A percentile compares a stretch with the other conserved stretches of the same genome.
These are phyloP conservation scores for Lithobates pipiens DNA, from an alignment of 2,797 vertebrate genomes.

Conservation along the genomic window DNA sequence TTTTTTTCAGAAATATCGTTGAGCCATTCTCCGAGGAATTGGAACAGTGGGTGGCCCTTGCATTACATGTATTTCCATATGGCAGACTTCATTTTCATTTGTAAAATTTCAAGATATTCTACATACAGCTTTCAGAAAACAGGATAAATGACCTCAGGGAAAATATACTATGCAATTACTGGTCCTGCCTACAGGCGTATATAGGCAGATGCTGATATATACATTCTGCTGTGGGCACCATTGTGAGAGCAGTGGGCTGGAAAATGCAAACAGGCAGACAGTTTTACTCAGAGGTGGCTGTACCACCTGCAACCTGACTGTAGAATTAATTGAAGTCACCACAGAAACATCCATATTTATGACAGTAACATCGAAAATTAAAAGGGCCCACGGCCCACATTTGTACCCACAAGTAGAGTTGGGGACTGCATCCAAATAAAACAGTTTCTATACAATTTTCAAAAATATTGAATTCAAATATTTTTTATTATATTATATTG, in stretches of 20 bases:
- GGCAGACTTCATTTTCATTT: background rate
- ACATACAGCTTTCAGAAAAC: background rate
- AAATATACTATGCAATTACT: background rate
- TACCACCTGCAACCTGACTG: too few species aligned
- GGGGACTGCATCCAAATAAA: too few species aligned
- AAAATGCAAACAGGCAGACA: background rate
- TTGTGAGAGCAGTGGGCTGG: background rate
- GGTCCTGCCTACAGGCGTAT: background rate
- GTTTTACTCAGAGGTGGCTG: too few species aligned
- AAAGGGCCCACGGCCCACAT: background rate
- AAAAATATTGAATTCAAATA: too few species aligned
- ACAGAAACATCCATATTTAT: background rate
- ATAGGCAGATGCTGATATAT: background rate
- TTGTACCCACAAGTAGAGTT: too few species aligned
- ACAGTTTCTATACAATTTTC: too few species aligned
- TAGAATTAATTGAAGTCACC: too few species aligned
- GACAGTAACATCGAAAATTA: background rate
- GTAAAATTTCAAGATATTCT: background rate
- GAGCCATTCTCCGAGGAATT: background rate
- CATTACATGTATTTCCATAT: background rate
- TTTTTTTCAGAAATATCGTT: background rate
- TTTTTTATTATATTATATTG: too few species aligned
- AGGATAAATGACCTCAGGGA: background rate
- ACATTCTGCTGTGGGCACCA: background rate
- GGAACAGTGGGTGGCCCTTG: background rate